phyloP scores from a whole-genome alignment of 1,140 invertebrate species.

The Metopolophium dirhodum region DNA sequence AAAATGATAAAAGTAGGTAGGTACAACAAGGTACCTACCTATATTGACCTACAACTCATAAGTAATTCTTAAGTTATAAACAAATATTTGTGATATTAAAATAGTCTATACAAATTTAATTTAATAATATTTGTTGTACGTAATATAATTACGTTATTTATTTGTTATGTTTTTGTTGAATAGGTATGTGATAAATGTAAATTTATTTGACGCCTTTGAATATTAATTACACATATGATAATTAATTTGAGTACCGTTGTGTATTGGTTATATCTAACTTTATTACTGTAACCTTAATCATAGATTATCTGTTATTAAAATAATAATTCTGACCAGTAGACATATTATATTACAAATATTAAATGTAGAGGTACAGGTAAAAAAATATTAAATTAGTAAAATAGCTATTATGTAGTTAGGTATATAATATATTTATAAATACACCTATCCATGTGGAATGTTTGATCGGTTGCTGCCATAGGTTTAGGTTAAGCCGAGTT shows the following conservation, averaged over 20 bases:
- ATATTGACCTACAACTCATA: not conserved
- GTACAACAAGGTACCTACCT: not conserved
- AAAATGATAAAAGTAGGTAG: not conserved
- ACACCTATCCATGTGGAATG: not conserved
- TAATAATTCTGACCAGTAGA: not conserved
- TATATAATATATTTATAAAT: not conserved
- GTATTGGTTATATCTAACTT: not conserved
- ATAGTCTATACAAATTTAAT: not conserved
- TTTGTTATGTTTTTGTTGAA: not conserved
- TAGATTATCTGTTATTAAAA: not conserved
- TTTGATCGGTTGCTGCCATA: not conserved
- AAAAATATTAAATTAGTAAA: not conserved
- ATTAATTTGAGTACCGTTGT: not conserved
- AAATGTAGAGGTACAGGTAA: not conserved
- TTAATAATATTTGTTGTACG: not conserved
- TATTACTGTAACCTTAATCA: not conserved
- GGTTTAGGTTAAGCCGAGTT: too few relatives aligned
- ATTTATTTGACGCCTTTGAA: not conserved
- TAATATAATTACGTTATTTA: not conserved
- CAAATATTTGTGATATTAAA: slow-evolving; percentile 27
- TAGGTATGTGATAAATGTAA: not conserved
- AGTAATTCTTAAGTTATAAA: not conserved
- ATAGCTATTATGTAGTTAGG: not conserved
- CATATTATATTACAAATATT: not conserved
- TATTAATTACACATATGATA: not conserved